phyloP scores from a whole-genome alignment of 2,888 invertebrate genomes.

The Tyria jacobaeae region DNA sequence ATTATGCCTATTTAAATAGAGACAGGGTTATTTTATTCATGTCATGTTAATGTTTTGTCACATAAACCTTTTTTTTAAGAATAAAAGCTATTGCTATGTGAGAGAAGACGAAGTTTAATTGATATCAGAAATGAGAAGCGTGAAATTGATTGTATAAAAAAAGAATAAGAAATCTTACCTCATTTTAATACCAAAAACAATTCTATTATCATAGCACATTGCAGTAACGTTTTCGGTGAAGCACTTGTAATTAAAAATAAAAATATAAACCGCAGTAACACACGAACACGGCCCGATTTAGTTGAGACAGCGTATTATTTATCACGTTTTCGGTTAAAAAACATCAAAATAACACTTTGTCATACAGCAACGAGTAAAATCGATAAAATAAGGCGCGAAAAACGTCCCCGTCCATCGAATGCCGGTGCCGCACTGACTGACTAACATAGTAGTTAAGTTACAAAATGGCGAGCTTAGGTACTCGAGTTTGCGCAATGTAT shows the following conservation, averaged over 20 bases:
- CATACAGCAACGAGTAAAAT: slow-evolving; percentile 54
- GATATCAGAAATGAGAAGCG: slow-evolving; percentile 23
- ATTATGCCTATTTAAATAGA: too few relatives aligned
- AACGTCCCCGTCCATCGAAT: slow-evolving; percentile 52
- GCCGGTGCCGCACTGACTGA: slow-evolving; percentile 72
- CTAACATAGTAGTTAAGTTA: slow-evolving; percentile 54
- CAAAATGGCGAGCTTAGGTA: slow-evolving; percentile 64
- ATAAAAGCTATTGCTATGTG: not conserved
- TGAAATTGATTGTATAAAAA: slow-evolving; percentile 22
- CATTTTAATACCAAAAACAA: slow-evolving; percentile 60
- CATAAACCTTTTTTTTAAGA: not conserved
- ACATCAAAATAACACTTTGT: slow-evolving; percentile 72
- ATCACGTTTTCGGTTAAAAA: slow-evolving; percentile 68
- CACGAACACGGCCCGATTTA: slow-evolving; percentile 47
- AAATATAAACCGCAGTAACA: slow-evolving; percentile 63
- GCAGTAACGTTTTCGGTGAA: slow-evolving; percentile 50
- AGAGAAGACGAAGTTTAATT: slow-evolving; percentile 21
- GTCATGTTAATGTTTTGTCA: too few relatives aligned
- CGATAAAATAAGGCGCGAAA: slow-evolving; percentile 61
- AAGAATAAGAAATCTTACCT: slow-evolving; percentile 56
- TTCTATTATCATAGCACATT: slow-evolving; percentile 45
- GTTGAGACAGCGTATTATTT: slow-evolving; percentile 60
- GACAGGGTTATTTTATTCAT: too few relatives aligned
- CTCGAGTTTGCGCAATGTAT: slow-evolving; percentile 71
- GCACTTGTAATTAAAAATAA: slow-evolving; percentile 33